Evolutionary conservation across 1,140 invertebrate species (phyloP).

Genomic region (Phortica variegata): DNA sequence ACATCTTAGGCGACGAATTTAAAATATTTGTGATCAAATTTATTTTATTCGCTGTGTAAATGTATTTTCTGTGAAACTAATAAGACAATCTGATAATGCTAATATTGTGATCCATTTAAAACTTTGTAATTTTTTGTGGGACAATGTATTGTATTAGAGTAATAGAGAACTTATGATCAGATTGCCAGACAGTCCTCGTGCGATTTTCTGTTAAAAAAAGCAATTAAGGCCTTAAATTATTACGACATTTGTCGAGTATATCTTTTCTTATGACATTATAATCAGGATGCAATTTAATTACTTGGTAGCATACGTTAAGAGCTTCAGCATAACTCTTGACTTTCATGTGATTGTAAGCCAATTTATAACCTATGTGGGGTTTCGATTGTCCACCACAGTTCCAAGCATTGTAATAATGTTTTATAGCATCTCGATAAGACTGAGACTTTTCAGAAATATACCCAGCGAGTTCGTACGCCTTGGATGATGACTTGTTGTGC

Average conservation of each 20-base stretch:
- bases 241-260: conserved; percentile 91
- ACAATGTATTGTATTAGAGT: too few species aligned
- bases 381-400: conserved; percentile 77
- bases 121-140: too few species aligned
- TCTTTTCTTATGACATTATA: conserved; percentile 91
- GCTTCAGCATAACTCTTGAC: conserved; percentile 74
- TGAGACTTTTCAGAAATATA: conserved; percentile 91
- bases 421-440: conserved; percentile 82
- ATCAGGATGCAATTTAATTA: conserved; percentile 79
- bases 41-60: too few species aligned
- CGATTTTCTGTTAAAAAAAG: conserved; percentile 1
- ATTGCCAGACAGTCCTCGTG: too few species aligned
- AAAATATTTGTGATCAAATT: too few species aligned
- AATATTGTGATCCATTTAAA: too few species aligned
- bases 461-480: conserved; percentile 87
- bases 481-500: conserved; percentile 87
- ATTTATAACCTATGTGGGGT: conserved; percentile 84
- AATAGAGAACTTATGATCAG: too few species aligned
- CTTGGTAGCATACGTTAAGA: conserved; percentile 81
- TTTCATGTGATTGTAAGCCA: conserved; percentile 91
- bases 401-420: conserved; percentile 80
- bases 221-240: conserved; percentile 72
- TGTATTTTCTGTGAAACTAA: too few species aligned
- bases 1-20: too few species aligned
- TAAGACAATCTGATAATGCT: too few species aligned